Conservation (phyloP, 2,113 vertebrate genomes). For the Pseudorhombus dupliciocellatus region DNA sequence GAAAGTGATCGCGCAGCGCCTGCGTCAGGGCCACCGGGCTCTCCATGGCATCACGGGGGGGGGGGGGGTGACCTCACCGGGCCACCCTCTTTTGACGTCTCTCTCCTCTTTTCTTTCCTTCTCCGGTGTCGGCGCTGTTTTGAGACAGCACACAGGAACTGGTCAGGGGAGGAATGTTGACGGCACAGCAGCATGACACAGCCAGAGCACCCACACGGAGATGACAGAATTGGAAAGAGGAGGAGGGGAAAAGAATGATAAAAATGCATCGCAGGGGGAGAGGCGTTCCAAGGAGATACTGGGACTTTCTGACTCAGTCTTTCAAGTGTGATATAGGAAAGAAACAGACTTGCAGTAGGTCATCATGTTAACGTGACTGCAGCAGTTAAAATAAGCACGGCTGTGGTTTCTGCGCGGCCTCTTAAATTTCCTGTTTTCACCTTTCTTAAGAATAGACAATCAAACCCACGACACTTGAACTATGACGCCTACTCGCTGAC, state of each 20-base stretch:
- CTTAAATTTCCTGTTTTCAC: constrained; percentile 4
- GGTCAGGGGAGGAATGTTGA: constrained; percentile 65
- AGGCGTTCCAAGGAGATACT: constrained; percentile 10
- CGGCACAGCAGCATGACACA: constrained; percentile 58
- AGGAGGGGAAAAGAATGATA: constrained; percentile 11
- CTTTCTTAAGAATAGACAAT: constrained; percentile 15
- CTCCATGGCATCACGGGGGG: constrained; percentile 63
- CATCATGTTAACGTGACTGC: constrained; percentile 7
- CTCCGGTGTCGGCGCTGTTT: constrained; percentile 18
- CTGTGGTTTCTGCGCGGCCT: constrained; percentile 32
- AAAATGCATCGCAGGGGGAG: constrained; percentile 20
- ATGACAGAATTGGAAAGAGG: constrained; percentile 23
- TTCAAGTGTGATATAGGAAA: constrained; percentile 10
- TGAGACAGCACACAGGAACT: constrained; percentile 43
- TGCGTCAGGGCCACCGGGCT: constrained; percentile 38
- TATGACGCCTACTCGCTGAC: background rate
- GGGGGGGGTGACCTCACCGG: constrained; percentile 55
- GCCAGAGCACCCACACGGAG: constrained; percentile 53
- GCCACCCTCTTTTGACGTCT: constrained; percentile 54
- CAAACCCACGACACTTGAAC: constrained; percentile 3
- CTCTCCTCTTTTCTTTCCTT: constrained; percentile 27
- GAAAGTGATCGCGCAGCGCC: constrained; percentile 14
- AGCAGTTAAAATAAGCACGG: constrained; percentile 27
- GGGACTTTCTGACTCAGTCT: constrained; percentile 23
- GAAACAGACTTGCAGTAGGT: background rate